These are phyloP conservation scores for Calosoma granatense DNA, from an alignment of 1,140 invertebrate genomes.

Conservation along the genomic window DNA sequence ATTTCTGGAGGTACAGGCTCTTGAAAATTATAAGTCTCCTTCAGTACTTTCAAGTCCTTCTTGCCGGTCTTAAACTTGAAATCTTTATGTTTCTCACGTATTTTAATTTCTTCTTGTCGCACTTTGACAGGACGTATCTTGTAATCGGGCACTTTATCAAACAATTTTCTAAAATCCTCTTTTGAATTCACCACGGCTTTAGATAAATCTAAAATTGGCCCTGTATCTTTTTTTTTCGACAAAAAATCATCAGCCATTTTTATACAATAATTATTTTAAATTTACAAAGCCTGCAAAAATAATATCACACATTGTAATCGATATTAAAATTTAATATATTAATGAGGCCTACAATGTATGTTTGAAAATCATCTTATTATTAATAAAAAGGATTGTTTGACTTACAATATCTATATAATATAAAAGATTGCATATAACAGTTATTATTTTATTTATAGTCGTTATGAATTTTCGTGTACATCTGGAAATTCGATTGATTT, in stretches of 20 bases:
- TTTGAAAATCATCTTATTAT: too few species aligned
- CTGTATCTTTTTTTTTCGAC: slow-evolving; percentile 72
- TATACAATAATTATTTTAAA: slow-evolving; percentile 25
- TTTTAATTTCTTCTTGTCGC: slow-evolving; percentile 52
- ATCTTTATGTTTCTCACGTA: slow-evolving; percentile 49
- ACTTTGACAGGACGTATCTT: slow-evolving; percentile 81
- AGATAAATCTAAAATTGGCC: slow-evolving; percentile 73
- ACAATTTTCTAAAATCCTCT: slow-evolving; percentile 70
- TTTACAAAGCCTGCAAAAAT: neutral
- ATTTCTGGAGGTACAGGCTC: slow-evolving; percentile 77
- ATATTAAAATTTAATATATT: neutral
- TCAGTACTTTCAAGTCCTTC: slow-evolving; percentile 48
- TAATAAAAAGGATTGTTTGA: too few species aligned
- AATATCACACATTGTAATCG: neutral
- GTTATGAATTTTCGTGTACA: neutral
- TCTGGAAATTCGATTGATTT: neutral
- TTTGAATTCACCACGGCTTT: slow-evolving; percentile 61
- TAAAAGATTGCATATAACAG: neutral
- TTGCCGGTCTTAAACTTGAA: slow-evolving; percentile 56
- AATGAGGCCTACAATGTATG: neutral
- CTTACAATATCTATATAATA: neutral
- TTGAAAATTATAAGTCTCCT: slow-evolving; percentile 55
- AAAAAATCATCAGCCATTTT: slow-evolving; percentile 71
- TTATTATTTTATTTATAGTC: neutral
- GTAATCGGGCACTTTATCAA: slow-evolving; percentile 81